Percentiles rank a stretch among this genome's conserved stretches.
Conservation (phyloP, 2,888 invertebrate species). For the Teleiodes luculella region DNA sequence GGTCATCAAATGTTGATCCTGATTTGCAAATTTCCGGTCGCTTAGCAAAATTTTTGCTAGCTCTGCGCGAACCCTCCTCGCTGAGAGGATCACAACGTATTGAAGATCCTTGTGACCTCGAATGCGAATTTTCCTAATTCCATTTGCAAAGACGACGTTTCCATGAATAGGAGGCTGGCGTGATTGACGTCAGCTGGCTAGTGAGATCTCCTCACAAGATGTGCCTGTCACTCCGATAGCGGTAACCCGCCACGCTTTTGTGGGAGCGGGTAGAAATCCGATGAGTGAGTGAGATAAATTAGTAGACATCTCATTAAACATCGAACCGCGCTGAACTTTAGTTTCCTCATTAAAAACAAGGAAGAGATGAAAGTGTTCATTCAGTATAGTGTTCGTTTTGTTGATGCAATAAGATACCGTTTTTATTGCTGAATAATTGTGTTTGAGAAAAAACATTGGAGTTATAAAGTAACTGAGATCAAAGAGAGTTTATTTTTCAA, state of each 20-base stretch:
- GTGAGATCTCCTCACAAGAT: conserved; percentile 13
- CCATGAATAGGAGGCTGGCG: background rate
- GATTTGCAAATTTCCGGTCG: background rate
- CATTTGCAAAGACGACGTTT: background rate
- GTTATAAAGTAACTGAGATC: background rate
- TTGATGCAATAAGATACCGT: background rate
- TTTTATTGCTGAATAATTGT: background rate
- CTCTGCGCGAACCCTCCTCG: background rate
- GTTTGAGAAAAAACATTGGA: background rate
- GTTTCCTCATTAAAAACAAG: background rate
- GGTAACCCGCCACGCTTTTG: conserved; percentile 25
- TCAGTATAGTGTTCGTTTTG: background rate
- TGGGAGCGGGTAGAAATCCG: conserved; percentile 23
- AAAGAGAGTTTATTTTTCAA: background rate
- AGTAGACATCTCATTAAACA: conserved; percentile 34
- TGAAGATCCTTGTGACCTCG: background rate
- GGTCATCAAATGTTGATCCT: too few species aligned
- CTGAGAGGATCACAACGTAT: background rate
- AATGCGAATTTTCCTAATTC: conserved; percentile 5
- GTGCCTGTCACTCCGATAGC: conserved; percentile 16
- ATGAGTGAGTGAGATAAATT: conserved; percentile 36
- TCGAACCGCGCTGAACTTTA: conserved; percentile 7
- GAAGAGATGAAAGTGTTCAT: background rate
- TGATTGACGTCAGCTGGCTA: conserved; percentile 8
- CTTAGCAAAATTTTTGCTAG: background rate